Conservation (phyloP, 2,113 vertebrate species). For the Lipotes vexillifer region DNA sequence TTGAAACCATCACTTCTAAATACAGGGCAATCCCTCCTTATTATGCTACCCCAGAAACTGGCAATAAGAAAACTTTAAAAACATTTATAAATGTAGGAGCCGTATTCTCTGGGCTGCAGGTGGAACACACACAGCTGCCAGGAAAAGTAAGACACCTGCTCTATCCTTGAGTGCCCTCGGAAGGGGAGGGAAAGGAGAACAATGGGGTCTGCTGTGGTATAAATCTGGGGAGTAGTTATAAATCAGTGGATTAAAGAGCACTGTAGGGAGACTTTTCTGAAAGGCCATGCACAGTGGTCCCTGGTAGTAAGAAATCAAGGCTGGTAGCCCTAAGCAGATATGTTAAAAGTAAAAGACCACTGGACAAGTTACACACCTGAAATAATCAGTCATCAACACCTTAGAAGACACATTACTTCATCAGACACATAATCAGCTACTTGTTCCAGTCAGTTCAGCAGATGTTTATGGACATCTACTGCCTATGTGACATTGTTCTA, state of each 20-base stretch:
- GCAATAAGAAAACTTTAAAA: slow-evolving; percentile 39
- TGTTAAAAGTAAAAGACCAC: neutral
- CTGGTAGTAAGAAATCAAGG: neutral
- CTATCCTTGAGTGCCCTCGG: slow-evolving; percentile 22
- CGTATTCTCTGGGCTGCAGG: neutral
- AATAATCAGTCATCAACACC: neutral
- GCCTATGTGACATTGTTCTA: neutral
- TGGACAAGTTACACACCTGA: neutral
- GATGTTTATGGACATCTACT: neutral
- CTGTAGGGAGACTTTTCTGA: neutral
- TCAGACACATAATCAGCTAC: neutral
- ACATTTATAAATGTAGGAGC: slow-evolving; percentile 36
- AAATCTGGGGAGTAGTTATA: neutral
- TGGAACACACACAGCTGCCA: neutral
- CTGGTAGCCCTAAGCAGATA: neutral
- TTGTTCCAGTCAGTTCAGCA: neutral
- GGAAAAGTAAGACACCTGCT: slow-evolving; percentile 50
- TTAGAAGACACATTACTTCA: neutral
- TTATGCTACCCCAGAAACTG: slow-evolving; percentile 33
- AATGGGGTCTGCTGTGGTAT: neutral
- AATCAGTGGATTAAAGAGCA: neutral
- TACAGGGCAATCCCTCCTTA: slow-evolving; percentile 14
- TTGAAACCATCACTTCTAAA: slow-evolving; percentile 63
- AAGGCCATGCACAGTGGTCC: neutral
- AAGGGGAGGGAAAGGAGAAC: neutral